These are phyloP conservation scores for Ethmia dodecea DNA, from an alignment of 2,888 invertebrate genomes.

Conservation along the genomic window DNA sequence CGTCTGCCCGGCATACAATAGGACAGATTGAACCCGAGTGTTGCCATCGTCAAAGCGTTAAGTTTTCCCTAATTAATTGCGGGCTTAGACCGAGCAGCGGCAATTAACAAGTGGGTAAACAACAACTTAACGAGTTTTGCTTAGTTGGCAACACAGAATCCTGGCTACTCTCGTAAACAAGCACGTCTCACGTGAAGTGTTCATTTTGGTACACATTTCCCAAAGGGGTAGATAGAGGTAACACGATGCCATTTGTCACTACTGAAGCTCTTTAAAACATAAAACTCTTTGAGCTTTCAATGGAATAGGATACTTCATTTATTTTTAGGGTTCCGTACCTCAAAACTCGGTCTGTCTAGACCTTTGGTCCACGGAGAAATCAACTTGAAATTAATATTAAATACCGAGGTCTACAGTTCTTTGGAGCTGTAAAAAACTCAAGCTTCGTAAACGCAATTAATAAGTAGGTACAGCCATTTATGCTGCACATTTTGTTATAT, in stretches of 20 bases:
- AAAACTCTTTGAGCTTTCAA: background rate
- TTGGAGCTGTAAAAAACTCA: too few species aligned
- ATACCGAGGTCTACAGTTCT: too few species aligned
- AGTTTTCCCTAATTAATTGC: conserved; percentile 1
- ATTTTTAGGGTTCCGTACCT: too few species aligned
- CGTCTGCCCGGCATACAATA: background rate
- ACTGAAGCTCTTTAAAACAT: background rate
- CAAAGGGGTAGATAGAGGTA: background rate
- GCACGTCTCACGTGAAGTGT: background rate
- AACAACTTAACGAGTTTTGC: conserved; percentile 10
- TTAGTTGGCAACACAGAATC: background rate
- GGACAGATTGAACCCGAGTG: background rate
- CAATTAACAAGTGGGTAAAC: conserved; percentile 20
- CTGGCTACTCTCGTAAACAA: too few species aligned
- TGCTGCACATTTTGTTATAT: too few species aligned
- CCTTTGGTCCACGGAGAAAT: too few species aligned
- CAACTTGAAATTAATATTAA: too few species aligned
- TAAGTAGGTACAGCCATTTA: too few species aligned
- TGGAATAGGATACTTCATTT: background rate
- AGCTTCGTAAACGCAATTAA: too few species aligned
- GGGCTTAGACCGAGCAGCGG: background rate
- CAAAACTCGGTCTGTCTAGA: too few species aligned
- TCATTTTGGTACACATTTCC: background rate
- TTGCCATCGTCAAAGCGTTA: background rate
- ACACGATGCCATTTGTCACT: too few species aligned